These are phyloP conservation scores for Oeneis ivallda DNA, from an alignment of 2,888 invertebrate species.

Conservation along the genomic window DNA sequence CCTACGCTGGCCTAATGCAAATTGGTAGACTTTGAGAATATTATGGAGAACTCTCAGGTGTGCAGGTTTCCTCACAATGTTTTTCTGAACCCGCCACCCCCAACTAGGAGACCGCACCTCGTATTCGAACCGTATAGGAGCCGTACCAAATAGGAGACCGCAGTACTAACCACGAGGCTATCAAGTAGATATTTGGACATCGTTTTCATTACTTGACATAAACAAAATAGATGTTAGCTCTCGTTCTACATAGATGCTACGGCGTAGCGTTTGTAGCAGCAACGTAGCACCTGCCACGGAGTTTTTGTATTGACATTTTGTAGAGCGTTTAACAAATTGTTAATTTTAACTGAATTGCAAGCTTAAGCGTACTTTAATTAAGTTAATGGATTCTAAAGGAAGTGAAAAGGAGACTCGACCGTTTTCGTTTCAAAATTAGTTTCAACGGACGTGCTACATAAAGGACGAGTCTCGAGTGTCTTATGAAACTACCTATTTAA, in stretches of 20 bases:
- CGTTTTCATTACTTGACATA: background rate
- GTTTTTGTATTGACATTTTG: constrained; percentile 19
- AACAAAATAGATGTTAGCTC: background rate
- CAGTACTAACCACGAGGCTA: no score
- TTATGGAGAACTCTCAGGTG: no score
- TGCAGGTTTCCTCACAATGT: no score
- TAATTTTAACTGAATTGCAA: constrained; percentile 17
- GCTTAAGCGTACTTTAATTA: constrained; percentile 18
- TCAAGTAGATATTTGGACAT: background rate
- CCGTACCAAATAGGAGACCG: no score
- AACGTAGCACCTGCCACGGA: constrained; percentile 8
- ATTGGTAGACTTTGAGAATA: no score
- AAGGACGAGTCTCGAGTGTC: background rate
- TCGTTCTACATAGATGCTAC: background rate
- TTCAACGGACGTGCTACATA: constrained; percentile 2
- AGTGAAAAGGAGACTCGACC: constrained; percentile 17
- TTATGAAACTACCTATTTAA: constrained; percentile 15
- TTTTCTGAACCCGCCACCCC: no score
- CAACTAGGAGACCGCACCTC: no score
- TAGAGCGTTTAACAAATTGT: constrained; percentile 19
- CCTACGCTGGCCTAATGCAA: no score
- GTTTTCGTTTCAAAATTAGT: constrained; percentile 17
- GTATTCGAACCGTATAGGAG: no score
- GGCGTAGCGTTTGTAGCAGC: constrained; percentile 3
- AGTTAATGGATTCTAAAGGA: constrained; percentile 17